Percentiles rank a stretch among this genome's conserved stretches.
These are phyloP conservation scores for Ophioderma brevispina DNA, from an alignment of 35 echinoderm and acorn worm species.

Conservation along the genomic window DNA sequence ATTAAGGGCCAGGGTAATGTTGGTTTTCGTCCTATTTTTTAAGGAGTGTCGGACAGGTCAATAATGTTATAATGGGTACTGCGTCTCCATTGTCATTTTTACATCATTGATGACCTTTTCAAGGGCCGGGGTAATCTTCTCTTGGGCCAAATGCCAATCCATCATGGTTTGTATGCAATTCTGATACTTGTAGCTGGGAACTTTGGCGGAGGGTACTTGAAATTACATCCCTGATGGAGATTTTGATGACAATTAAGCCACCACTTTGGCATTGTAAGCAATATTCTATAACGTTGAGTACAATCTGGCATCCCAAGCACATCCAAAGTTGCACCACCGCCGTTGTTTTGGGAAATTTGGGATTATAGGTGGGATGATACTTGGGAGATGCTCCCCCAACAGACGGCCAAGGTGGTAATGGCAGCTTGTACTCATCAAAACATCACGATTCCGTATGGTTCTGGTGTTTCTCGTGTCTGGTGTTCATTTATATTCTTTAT, in stretches of 20 bases:
- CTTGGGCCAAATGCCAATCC: background rate
- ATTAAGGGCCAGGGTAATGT: background rate
- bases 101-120: slow-evolving; percentile 4
- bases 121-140: background rate
- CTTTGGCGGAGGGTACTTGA: background rate
- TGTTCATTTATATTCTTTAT: no score
- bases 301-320: no score
- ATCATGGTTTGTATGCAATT: background rate
- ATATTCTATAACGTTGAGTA: no score
- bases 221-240: no score
- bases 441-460: background rate
- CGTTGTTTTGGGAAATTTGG: no score
- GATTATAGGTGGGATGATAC: no score
- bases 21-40: background rate
- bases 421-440: background rate
- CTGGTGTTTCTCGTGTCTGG: background rate
- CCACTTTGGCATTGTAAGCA: no score
- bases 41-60: background rate
- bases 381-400: no score
- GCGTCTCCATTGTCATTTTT: background rate
- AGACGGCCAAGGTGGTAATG: no score
- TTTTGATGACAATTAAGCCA: no score
- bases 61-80: no score
- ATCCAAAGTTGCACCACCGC: no score
- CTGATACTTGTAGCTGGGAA: background rate